Percentiles rank a stretch among this genome's conserved stretches.
phyloP scores from a whole-genome alignment of 2,113 vertebrate species.

The Atherinomorus stipes region DNA sequence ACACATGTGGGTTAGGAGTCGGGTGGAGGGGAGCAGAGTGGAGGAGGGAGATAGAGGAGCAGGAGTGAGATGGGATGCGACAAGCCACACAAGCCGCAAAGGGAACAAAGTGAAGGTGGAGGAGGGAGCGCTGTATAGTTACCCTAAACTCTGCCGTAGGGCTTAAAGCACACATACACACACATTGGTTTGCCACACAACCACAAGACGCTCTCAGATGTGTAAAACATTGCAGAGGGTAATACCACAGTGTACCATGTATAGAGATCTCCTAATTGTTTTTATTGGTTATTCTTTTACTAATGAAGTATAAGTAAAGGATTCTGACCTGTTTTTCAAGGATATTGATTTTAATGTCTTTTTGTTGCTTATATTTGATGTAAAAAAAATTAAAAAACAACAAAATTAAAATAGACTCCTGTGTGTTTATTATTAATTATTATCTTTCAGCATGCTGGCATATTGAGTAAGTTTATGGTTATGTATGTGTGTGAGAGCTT shows the following conservation, averaged over 20 bases:
- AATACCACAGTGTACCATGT: slow-evolving; percentile 14
- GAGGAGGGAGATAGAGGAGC: slow-evolving; percentile 62
- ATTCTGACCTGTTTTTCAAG: slow-evolving; percentile 3
- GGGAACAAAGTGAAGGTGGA: slow-evolving; percentile 61
- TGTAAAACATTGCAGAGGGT: slow-evolving; percentile 52
- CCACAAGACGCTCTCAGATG: slow-evolving; percentile 49
- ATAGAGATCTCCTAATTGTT: slow-evolving; percentile 26
- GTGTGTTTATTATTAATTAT: slow-evolving; percentile 44
- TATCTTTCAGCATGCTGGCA: slow-evolving; percentile 15
- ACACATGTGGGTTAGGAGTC: slow-evolving; percentile 45
- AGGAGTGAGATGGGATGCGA: slow-evolving; percentile 77
- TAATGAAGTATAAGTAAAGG: slow-evolving; percentile 23
- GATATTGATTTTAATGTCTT: slow-evolving; percentile 16
- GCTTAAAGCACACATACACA: slow-evolving; percentile 53
- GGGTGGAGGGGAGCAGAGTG: slow-evolving; percentile 25
- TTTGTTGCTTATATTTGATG: slow-evolving; percentile 10
- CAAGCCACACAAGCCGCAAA: slow-evolving; percentile 78
- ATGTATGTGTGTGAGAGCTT: slow-evolving; percentile 30
- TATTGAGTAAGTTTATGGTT: background rate
- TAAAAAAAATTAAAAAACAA: slow-evolving; percentile 37
- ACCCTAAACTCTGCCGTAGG: slow-evolving; percentile 78
- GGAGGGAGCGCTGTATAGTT: slow-evolving; percentile 58
- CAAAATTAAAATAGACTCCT: slow-evolving; percentile 16
- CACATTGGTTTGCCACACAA: slow-evolving; percentile 54
- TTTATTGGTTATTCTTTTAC: slow-evolving; percentile 5